Conservation (phyloP, 2,888 invertebrate genomes). For the Stegana nigrithorax region DNA sequence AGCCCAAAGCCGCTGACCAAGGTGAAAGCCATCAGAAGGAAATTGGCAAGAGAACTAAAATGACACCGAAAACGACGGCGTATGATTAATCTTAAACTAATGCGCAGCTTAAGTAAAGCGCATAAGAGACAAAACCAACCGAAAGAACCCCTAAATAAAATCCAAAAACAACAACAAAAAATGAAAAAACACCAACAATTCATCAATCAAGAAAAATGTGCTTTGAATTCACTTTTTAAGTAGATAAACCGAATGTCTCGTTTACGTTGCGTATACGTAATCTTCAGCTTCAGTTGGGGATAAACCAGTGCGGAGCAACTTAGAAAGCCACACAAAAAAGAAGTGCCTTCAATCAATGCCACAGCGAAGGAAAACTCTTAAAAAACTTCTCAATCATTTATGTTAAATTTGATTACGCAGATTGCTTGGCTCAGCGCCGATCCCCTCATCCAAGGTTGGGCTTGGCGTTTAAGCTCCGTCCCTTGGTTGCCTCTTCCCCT, state of each 20-base stretch:
- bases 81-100: neutral
- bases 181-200: neutral
- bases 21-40: neutral
- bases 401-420: slow-evolving; percentile 57
- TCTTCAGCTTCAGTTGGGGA: neutral
- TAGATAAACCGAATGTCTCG: neutral
- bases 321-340: neutral
- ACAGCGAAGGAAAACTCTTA: slow-evolving; percentile 38
- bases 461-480: slow-evolving; percentile 9
- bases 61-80: too few species aligned
- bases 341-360: slow-evolving; percentile 54
- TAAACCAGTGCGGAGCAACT: neutral
- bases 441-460: too few species aligned
- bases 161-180: neutral
- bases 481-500: neutral
- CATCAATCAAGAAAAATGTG: slow-evolving; percentile 1
- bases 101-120: slow-evolving; percentile 4
- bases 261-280: neutral
- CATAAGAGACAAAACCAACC: too few species aligned
- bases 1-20: too few species aligned
- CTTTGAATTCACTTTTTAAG: neutral
- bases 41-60: neutral
- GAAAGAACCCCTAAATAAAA: too few species aligned
- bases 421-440: too few species aligned
- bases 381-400: slow-evolving; percentile 61